Evolutionary conservation across 2,113 vertebrate species (phyloP), one percentile per base, ranked within the genome.

Genomic region (Azemiops feae): DNA sequence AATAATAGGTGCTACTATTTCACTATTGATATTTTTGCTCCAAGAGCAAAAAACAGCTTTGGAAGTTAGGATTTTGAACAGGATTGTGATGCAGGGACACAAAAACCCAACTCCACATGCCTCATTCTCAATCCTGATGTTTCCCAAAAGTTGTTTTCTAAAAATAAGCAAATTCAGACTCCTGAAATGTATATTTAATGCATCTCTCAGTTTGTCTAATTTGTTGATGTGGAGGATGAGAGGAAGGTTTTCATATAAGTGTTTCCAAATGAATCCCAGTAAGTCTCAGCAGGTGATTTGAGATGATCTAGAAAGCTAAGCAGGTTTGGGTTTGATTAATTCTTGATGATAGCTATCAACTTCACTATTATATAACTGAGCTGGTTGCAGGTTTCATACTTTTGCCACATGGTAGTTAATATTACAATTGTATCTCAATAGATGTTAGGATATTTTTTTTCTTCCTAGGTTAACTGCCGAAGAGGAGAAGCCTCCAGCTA

Each of bases 381-480:
- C 18, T 34, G 52, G 30, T n/a, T n/a, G 12, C 14, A 50, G 5
- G 27, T 87, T 88, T 53, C 86, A 25, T 50, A 25, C 23, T 22
- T 86, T 45, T 86, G 43, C 43, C 47, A 14, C 39, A 11, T 86
- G 85, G 27, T 23, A 11, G 10, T 85, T 43, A 47, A 45, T 23
- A 64, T 64, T 30, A 30, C 60, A n/a, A n/a, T 30, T 50, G 47
- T 50, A 9, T 50, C 8, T 50, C 47, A 50, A 9, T 50, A 50
- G 47, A 50, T 50, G 47, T 10, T 50, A 50, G 47, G 8, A 9
- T 50, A n/a, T 50, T 50, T 50, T n/a, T 95, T 94, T 55, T 0
- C 55, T 93, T 23, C 50, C 92, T 92, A 99, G 99, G 98, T 99
- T 64, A 98, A 98, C 94, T 99, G 99, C 95, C 97, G 97, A 89